A percentile compares a stretch with the other conserved stretches of the same genome.
These are phyloP conservation scores for Ascaphus truei DNA, from an alignment of 2,113 vertebrate genomes.

Conservation along the genomic window DNA sequence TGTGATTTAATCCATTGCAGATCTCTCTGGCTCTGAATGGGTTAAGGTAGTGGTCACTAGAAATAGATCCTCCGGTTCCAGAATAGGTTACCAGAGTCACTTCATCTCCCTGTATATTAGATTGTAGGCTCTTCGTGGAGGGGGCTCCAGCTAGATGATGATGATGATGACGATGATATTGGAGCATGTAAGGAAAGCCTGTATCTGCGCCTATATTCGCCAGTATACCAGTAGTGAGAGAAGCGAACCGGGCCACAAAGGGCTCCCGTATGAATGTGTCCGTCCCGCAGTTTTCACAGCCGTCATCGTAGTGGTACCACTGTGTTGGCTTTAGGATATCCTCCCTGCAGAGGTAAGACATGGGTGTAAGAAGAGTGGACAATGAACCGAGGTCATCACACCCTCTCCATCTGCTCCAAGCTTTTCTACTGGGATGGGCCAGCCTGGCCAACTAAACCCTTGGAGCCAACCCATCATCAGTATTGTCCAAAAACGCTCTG, in stretches of 20 bases:
- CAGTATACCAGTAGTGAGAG: slow-evolving; percentile 27
- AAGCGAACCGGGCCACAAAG: slow-evolving; percentile 35
- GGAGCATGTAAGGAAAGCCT: no score
- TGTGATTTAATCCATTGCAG: no score
- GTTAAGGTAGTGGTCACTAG: no score
- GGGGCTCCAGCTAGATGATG: no score
- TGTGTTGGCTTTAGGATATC: slow-evolving; percentile 29
- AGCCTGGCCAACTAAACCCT: background rate
- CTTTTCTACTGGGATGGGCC: background rate
- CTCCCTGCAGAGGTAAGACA: slow-evolving; percentile 8
- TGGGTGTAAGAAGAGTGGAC: background rate
- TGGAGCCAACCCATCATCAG: background rate
- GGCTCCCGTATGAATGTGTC: slow-evolving; percentile 38
- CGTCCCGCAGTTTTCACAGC: slow-evolving; percentile 38
- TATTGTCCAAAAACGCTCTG: background rate
- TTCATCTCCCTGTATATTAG: no score
- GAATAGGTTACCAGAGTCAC: no score
- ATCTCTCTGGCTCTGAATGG: no score
- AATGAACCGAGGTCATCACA: background rate
- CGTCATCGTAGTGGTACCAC: slow-evolving; percentile 42
- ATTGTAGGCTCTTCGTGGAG: no score
- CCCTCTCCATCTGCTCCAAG: background rate
- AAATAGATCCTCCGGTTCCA: no score
- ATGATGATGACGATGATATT: no score
- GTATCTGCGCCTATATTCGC: background rate